phyloP scores from a whole-genome alignment of 2,797 vertebrate species.

The Gambusia yucatana region DNA sequence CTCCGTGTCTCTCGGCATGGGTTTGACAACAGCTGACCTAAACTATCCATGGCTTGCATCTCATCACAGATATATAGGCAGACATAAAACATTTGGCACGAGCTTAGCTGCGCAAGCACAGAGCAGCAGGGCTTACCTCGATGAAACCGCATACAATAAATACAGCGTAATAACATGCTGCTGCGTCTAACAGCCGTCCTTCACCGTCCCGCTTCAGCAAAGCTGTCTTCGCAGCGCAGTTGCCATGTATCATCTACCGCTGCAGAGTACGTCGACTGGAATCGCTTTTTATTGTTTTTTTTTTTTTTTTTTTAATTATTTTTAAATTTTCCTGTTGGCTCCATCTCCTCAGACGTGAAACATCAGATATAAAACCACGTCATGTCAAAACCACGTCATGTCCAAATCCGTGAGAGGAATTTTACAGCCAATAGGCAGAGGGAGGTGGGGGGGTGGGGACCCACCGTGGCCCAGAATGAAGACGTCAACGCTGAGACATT shows the following conservation, averaged over 20 bases:
- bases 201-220: slow-evolving; percentile 28
- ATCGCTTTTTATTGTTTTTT: slow-evolving; percentile 20
- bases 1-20: slow-evolving; percentile 57
- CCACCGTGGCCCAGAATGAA: slow-evolving; percentile 33
- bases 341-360: slow-evolving; percentile 52
- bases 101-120: slow-evolving; percentile 22
- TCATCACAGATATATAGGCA: slow-evolving; percentile 41
- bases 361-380: slow-evolving; percentile 13
- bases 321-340: slow-evolving; percentile 33
- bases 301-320: no score
- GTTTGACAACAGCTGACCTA: slow-evolving; percentile 66
- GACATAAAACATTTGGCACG: slow-evolving; percentile 37
- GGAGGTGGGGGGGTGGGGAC: not conserved
- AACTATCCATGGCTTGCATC: slow-evolving; percentile 49
- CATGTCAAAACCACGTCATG: slow-evolving; percentile 23
- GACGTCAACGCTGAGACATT: slow-evolving; percentile 43
- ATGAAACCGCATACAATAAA: slow-evolving; percentile 30
- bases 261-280: slow-evolving; percentile 43
- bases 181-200: slow-evolving; percentile 22
- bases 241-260: slow-evolving; percentile 23
- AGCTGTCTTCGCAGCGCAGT: slow-evolving; percentile 24
- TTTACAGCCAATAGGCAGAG: slow-evolving; percentile 17
- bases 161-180: slow-evolving; percentile 43
- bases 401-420: slow-evolving; percentile 30
- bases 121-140: slow-evolving; percentile 1